A percentile compares a stretch with the other conserved stretches of the same genome.
phyloP scores from a whole-genome alignment of 2,797 vertebrate species.

The Phoebastria nigripes region DNA sequence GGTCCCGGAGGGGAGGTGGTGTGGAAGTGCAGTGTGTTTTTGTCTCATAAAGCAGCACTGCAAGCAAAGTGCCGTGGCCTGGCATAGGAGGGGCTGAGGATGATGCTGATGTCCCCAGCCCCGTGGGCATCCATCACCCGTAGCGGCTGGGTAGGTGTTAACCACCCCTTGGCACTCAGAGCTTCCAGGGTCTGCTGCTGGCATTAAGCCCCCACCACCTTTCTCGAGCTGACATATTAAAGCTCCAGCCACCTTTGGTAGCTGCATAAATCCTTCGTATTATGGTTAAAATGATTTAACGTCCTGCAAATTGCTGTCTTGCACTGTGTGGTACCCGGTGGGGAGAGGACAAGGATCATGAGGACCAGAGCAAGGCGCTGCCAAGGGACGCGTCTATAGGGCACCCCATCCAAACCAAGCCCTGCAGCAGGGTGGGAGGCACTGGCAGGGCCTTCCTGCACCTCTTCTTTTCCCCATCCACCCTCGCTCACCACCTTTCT shows the following conservation, averaged over 20 bases:
- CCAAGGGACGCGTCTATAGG: neutral
- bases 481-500: neutral
- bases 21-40: neutral
- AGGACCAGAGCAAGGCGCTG: neutral
- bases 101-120: accelerated
- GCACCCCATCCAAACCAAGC: neutral
- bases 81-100: neutral
- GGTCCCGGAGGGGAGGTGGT: neutral
- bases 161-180: neutral
- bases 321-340: neutral
- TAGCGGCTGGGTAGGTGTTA: neutral
- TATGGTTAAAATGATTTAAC: neutral
- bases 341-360: neutral
- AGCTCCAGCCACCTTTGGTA: neutral
- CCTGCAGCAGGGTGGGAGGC: neutral
- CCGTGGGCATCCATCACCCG: accelerated
- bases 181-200: neutral
- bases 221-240: neutral
- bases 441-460: neutral
- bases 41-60: neutral
- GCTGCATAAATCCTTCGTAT: neutral
- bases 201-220: neutral
- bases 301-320: neutral
- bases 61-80: neutral
- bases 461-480: neutral